phyloP scores from a whole-genome alignment of 2,113 vertebrate genomes.

The Archocentrus centrarchus region DNA sequence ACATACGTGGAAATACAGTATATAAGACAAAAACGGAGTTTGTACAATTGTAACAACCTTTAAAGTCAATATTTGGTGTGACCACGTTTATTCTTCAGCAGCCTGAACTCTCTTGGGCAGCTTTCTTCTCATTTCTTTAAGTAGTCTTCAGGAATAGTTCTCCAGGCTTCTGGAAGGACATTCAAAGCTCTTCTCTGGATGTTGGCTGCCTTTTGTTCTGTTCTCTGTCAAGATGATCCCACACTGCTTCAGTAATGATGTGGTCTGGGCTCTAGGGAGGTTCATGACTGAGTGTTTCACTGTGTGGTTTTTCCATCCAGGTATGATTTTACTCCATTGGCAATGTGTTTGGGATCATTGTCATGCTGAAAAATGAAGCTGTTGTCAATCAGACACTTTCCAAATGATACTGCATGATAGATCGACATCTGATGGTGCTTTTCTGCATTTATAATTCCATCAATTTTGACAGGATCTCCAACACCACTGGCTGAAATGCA shows the following conservation, averaged over 20 bases:
- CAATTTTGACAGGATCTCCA: background rate
- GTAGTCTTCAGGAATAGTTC: background rate
- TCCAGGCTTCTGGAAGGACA: background rate
- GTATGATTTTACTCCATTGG: background rate
- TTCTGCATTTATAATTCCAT: background rate
- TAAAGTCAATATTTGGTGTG: background rate
- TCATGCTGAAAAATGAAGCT: background rate
- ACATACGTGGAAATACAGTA: no score
- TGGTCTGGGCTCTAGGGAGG: background rate
- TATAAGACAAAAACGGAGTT: no score
- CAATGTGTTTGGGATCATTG: background rate
- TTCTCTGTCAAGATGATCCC: no score
- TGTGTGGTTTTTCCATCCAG: background rate
- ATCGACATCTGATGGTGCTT: background rate
- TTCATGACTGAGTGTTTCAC: background rate
- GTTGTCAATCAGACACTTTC: background rate
- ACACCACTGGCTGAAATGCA: background rate
- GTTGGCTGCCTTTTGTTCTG: background rate
- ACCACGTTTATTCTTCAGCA: background rate
- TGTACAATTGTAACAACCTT: background rate
- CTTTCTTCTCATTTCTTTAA: background rate
- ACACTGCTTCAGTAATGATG: background rate
- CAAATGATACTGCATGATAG: background rate
- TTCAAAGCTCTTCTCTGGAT: background rate
- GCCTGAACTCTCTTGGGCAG: background rate